phyloP scores from a whole-genome alignment of 2,113 vertebrate genomes.

The Marcusenius ussheri region DNA sequence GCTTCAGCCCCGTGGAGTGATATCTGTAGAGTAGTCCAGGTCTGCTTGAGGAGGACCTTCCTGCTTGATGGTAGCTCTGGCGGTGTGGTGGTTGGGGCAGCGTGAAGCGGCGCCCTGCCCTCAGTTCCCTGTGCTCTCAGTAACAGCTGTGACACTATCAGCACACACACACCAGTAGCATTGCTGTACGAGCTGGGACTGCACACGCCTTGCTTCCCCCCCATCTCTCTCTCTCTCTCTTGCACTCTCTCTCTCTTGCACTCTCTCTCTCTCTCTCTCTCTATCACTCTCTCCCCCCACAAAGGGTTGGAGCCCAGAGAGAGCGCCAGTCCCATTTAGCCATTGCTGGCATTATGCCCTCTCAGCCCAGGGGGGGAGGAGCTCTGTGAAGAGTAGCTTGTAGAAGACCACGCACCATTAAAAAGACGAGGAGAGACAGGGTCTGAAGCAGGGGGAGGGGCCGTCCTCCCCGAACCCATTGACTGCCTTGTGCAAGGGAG shows the following conservation, averaged over 20 bases:
- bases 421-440: slow-evolving; percentile 29
- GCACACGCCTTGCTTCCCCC: slow-evolving; percentile 40
- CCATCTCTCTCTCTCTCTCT: slow-evolving; percentile 5
- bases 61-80: slow-evolving; percentile 12
- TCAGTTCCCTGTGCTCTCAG: slow-evolving; percentile 23
- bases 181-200: slow-evolving; percentile 50
- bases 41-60: slow-evolving; percentile 6
- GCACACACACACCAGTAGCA: slow-evolving; percentile 49
- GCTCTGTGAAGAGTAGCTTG: slow-evolving; percentile 42
- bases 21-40: slow-evolving; percentile 9
- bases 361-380: slow-evolving; percentile 45
- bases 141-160: slow-evolving; percentile 39
- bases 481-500: neutral
- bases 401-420: slow-evolving; percentile 29
- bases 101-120: slow-evolving; percentile 11
- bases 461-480: neutral
- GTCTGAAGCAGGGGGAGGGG: slow-evolving; percentile 23
- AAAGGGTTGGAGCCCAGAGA: neutral
- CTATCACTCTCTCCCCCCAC: neutral
- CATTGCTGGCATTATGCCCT: slow-evolving; percentile 51
- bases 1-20: neutral
- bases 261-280: slow-evolving; percentile 26
- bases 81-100: slow-evolving; percentile 29
- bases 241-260: slow-evolving; percentile 15
- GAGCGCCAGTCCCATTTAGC: slow-evolving; percentile 44